phyloP scores from a whole-genome alignment of 2,797 vertebrate genomes.

The Knipowitschia caucasica region DNA sequence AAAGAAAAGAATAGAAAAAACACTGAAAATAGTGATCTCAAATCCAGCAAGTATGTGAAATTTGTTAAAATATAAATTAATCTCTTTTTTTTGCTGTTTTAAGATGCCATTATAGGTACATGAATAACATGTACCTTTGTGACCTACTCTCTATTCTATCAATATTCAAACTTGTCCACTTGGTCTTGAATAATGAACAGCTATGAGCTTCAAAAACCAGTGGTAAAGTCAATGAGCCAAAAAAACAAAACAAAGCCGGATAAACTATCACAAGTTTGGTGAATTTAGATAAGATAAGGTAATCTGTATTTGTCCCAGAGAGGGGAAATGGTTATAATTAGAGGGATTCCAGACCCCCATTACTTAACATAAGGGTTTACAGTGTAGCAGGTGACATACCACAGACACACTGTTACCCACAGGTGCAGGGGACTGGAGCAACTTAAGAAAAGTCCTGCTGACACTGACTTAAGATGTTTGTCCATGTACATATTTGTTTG shows the following conservation, averaged over 20 bases:
- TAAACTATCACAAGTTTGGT: not conserved
- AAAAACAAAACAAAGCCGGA: not conserved
- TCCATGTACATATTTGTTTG: no score
- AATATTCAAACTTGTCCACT: not conserved
- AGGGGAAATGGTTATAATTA: not conserved
- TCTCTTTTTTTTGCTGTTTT: no score
- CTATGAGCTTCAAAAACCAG: not conserved
- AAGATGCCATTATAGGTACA: not conserved
- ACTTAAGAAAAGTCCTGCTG: no score
- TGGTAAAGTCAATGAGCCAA: not conserved
- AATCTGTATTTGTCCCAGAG: not conserved
- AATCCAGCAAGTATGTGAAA: no score
- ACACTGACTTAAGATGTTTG: not conserved
- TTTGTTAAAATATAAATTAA: no score
- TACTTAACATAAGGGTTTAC: not conserved
- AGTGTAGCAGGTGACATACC: not conserved
- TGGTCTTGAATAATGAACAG: not conserved
- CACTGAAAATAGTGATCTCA: no score
- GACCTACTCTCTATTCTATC: not conserved
- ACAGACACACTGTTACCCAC: not conserved
- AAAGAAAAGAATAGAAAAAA: no score
- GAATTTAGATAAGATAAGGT: conserved; percentile 1
- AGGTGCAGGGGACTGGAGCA: no score
- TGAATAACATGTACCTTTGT: not conserved
- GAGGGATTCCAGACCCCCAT: not conserved